phyloP scores from a whole-genome alignment of 35 echinoderm and acorn worm species.

The Lytechinus variegatus region DNA sequence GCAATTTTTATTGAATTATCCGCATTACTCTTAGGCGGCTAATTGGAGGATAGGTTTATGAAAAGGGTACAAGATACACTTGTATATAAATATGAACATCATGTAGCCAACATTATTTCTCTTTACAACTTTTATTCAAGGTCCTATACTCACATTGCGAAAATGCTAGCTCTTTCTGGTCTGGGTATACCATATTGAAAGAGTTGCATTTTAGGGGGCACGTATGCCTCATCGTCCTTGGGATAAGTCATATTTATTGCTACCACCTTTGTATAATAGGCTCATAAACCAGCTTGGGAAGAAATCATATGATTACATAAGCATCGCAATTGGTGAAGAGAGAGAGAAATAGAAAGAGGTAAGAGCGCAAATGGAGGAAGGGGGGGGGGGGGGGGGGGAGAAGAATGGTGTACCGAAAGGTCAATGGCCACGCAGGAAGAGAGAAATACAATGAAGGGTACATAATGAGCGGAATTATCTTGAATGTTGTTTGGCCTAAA shows the following conservation, averaged over 20 bases:
- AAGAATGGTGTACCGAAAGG: background rate
- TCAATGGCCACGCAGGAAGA: background rate
- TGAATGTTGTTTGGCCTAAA: too few relatives aligned
- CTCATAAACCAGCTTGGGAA: background rate
- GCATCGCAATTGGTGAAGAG: background rate
- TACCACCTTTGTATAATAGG: background rate
- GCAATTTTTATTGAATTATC: too few relatives aligned
- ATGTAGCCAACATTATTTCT: too few relatives aligned
- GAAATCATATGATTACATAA: background rate
- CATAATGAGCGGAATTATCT: too few relatives aligned
- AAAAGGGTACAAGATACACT: too few relatives aligned
- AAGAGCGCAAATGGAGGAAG: background rate
- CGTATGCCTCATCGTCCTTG: background rate
- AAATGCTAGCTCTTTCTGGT: background rate
- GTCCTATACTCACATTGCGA: background rate
- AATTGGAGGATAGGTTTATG: too few relatives aligned
- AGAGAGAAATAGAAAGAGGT: background rate
- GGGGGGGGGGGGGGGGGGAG: background rate
- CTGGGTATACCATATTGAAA: background rate
- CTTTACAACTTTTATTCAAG: background rate
- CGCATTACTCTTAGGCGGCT: too few relatives aligned
- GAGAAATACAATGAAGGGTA: background rate
- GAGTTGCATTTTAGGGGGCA: background rate
- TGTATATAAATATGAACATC: too few relatives aligned
- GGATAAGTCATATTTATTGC: background rate